Conservation (phyloP, 2,888 invertebrate species). For the Sarcophaga rosellei region DNA sequence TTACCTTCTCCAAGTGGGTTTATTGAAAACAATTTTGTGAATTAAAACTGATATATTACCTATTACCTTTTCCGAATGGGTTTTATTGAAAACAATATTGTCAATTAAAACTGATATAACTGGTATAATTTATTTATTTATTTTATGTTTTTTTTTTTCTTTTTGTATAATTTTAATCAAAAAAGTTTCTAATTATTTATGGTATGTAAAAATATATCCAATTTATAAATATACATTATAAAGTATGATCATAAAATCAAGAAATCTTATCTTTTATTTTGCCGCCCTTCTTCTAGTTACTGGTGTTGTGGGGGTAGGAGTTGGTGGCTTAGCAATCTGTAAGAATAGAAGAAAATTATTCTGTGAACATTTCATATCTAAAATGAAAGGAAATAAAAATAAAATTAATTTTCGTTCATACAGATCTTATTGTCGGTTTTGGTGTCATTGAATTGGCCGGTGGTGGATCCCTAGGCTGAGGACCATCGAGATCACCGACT, state of each 20-base stretch:
- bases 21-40: too few relatives aligned
- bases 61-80: too few relatives aligned
- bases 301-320: constrained; percentile 79
- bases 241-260: constrained; percentile 40
- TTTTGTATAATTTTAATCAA: constrained; percentile 52
- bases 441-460: constrained; percentile 78
- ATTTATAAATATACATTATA: constrained; percentile 54
- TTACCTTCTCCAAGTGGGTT: too few relatives aligned
- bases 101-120: too few relatives aligned
- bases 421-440: constrained; percentile 78
- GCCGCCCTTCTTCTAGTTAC: constrained; percentile 74
- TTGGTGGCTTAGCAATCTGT: constrained; percentile 79
- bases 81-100: too few relatives aligned
- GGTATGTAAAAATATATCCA: constrained; percentile 57
- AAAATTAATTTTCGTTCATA: constrained; percentile 53
- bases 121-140: too few relatives aligned
- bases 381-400: too few relatives aligned
- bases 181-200: constrained; percentile 54
- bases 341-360: constrained; percentile 24
- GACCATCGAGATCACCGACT: constrained; percentile 79
- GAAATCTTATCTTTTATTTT: constrained; percentile 53
- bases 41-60: too few relatives aligned
- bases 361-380: not conserved
- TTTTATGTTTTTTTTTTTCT: constrained; percentile 20
- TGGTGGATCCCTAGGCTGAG: constrained; percentile 78